A percentile compares a stretch with the other conserved stretches of the same genome.
These are phyloP conservation scores for Gnatocerus cornutus DNA, from an alignment of 2,888 invertebrate species.

Conservation along the genomic window DNA sequence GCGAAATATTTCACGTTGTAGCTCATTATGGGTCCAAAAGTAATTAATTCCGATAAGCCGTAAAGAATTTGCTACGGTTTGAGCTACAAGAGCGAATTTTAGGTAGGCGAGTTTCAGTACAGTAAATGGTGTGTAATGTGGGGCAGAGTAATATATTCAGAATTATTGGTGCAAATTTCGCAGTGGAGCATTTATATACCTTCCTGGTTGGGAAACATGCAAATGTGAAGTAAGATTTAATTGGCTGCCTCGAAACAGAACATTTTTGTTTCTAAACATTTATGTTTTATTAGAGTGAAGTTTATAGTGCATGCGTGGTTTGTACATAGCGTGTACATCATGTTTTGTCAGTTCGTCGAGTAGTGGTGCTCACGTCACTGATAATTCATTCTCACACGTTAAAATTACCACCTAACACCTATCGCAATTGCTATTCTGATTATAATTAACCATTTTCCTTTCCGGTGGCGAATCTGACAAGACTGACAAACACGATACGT, in stretches of 20 bases:
- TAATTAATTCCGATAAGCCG: slow-evolving; percentile 42
- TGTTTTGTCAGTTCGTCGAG: slow-evolving; percentile 52
- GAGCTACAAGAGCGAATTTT: slow-evolving; percentile 29
- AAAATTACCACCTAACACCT: slow-evolving; percentile 49
- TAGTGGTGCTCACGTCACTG: slow-evolving; percentile 54
- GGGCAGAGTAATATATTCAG: slow-evolving; percentile 42
- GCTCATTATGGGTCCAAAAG: slow-evolving; percentile 31
- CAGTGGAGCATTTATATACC: slow-evolving; percentile 33
- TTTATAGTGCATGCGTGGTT: slow-evolving; percentile 30
- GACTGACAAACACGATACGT: slow-evolving; percentile 43
- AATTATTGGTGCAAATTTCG: slow-evolving; percentile 45
- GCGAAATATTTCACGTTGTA: slow-evolving; percentile 34
- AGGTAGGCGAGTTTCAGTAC: slow-evolving; percentile 26
- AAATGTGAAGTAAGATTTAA: slow-evolving; percentile 44
- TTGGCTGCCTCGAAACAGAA: slow-evolving; percentile 36
- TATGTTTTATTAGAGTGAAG: slow-evolving; percentile 30
- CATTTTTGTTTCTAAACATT: slow-evolving; percentile 29
- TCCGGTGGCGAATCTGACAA: slow-evolving; percentile 49
- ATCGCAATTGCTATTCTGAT: slow-evolving; percentile 55
- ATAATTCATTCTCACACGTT: slow-evolving; percentile 58
- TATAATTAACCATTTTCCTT: slow-evolving; percentile 59
- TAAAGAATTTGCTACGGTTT: slow-evolving; percentile 37
- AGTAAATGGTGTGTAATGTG: slow-evolving; percentile 41
- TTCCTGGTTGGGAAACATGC: slow-evolving; percentile 43
- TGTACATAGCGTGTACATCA: slow-evolving; percentile 53